These are phyloP conservation scores for Elysia crispata DNA, from an alignment of 2,888 invertebrate species.

Conservation along the genomic window DNA sequence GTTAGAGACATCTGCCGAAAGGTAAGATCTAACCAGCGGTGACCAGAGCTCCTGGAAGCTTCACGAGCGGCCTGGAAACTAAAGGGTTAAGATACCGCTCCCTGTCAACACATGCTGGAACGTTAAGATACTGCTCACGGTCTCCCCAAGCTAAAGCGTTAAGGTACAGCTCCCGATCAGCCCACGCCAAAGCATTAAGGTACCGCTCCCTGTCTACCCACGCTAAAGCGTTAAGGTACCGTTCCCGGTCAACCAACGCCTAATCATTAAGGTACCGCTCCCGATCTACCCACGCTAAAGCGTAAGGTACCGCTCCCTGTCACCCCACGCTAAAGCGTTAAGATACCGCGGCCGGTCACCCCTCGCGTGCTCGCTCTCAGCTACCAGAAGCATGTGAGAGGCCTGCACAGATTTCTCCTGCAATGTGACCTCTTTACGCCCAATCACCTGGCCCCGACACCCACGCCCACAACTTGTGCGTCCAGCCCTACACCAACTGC, in stretches of 20 bases:
- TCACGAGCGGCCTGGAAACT: too few species aligned
- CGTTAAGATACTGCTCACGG: too few species aligned
- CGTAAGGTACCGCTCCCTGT: constrained; percentile 47
- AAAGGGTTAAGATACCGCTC: too few species aligned
- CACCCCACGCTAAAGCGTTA: constrained; percentile 21
- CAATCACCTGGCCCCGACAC: constrained; percentile 37
- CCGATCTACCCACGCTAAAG: neutral
- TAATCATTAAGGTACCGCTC: neutral
- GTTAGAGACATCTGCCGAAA: too few species aligned
- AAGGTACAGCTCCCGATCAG: too few species aligned
- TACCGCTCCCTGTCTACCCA: neutral
- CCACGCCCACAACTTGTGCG: constrained; percentile 24
- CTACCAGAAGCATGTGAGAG: constrained; percentile 35
- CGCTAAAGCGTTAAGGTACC: neutral
- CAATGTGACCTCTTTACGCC: constrained; percentile 48
- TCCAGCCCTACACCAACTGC: constrained; percentile 13
- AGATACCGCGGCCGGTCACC: constrained; percentile 48
- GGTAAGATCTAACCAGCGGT: too few species aligned
- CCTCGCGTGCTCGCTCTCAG: constrained; percentile 41
- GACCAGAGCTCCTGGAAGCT: too few species aligned
- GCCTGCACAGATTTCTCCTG: constrained; percentile 46
- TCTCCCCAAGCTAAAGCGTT: too few species aligned
- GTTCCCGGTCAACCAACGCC: neutral
- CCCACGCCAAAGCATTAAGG: too few species aligned
- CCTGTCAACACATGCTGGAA: too few species aligned